phyloP scores from a whole-genome alignment of 2,797 vertebrate genomes.

The Hirundo rustica region DNA sequence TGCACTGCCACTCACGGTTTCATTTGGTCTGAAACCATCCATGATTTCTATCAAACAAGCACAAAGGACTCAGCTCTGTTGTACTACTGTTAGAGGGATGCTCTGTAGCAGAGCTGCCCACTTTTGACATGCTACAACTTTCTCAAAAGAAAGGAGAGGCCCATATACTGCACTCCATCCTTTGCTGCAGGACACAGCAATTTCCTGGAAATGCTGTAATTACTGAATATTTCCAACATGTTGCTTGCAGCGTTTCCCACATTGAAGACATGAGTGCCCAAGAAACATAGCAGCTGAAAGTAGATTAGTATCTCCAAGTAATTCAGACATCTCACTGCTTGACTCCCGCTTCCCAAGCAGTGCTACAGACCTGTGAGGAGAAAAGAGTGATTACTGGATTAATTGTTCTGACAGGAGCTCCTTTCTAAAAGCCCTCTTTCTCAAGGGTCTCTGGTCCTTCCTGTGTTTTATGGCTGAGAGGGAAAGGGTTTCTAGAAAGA shows the following conservation, averaged over 20 bases:
- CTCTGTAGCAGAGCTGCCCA: background rate
- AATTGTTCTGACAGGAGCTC: conserved; percentile 35
- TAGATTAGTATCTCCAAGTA: background rate
- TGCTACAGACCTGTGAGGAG: background rate
- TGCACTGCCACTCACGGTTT: background rate
- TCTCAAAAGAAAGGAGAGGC: background rate
- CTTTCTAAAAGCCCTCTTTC: conserved; percentile 27
- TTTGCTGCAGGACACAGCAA: background rate
- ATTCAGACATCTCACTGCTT: background rate
- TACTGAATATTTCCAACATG: background rate
- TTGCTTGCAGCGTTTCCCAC: background rate
- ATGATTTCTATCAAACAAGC: background rate
- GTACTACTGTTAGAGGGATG: background rate
- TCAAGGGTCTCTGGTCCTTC: background rate
- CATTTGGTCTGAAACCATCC: background rate
- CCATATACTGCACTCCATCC: background rate
- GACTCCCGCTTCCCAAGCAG: background rate
- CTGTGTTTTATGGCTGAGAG: background rate
- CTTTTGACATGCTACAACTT: background rate
- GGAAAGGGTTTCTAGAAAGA: background rate
- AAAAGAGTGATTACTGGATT: background rate
- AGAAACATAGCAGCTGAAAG: background rate
- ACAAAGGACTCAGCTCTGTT: background rate
- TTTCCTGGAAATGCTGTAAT: background rate
- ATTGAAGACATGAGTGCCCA: background rate